These are phyloP conservation scores for Eonycteris spelaea DNA, from an alignment of 2,113 vertebrate genomes.

Conservation along the genomic window DNA sequence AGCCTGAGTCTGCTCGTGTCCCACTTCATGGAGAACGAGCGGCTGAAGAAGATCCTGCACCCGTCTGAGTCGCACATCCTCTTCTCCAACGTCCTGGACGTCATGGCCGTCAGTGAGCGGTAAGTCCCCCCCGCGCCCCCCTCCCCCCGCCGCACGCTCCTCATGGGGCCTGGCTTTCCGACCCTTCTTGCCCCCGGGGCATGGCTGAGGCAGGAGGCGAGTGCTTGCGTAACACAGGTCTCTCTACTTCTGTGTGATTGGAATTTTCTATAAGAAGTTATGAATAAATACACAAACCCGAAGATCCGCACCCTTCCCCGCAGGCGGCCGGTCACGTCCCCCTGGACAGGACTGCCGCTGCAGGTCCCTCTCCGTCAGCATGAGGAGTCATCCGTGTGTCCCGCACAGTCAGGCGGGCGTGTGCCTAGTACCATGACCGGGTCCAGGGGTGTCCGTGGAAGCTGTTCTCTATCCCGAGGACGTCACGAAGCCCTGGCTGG, in stretches of 20 bases:
- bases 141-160: too few species aligned
- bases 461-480: fast-evolving
- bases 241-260: background rate
- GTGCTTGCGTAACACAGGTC: fast-evolving
- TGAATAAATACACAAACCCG: background rate
- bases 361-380: fast-evolving
- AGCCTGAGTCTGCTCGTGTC: slow-evolving; percentile 94
- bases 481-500: background rate
- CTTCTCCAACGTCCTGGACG: slow-evolving; percentile 96
- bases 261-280: background rate
- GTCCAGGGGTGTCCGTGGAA: fast-evolving
- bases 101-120: slow-evolving; percentile 96
- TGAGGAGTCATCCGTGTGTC: fast-evolving
- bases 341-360: fast-evolving
- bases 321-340: fast-evolving
- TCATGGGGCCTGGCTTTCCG: fast-evolving
- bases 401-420: background rate
- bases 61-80: slow-evolving; percentile 95
- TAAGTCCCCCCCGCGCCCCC: slow-evolving; percentile 66
- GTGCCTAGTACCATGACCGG: fast-evolving
- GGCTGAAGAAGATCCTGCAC: slow-evolving; percentile 90
- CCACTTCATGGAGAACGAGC: slow-evolving; percentile 93
- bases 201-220: fast-evolving
- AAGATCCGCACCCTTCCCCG: fast-evolving
- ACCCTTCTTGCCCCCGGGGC: fast-evolving